These are phyloP conservation scores for Philaenus spumarius DNA, from an alignment of 1,140 invertebrate species.

Conservation along the genomic window DNA sequence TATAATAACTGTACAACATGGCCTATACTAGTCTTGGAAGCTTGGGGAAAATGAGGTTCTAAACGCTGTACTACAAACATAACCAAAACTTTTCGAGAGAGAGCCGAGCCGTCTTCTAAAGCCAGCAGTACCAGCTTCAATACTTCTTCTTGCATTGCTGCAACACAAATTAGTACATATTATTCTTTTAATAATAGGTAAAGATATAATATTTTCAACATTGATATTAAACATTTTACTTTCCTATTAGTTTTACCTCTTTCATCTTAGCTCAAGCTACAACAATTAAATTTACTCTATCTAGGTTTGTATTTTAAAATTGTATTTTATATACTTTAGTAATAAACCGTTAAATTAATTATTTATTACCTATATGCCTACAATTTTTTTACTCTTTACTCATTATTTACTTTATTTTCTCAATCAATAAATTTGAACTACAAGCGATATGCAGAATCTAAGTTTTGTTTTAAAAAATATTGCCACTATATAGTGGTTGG, in stretches of 20 bases:
- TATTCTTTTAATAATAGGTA: neutral
- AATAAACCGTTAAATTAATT: no score
- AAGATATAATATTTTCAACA: neutral
- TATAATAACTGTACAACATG: slow-evolving; percentile 98
- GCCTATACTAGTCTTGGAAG: slow-evolving; percentile 97
- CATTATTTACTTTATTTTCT: no score
- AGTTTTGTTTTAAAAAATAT: no score
- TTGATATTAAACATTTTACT: neutral
- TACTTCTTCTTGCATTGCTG: slow-evolving; percentile 98
- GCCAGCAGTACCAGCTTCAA: slow-evolving; percentile 89
- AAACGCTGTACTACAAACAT: slow-evolving; percentile 98
- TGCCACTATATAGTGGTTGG: no score
- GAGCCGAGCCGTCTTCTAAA: slow-evolving; percentile 91
- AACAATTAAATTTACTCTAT: no score
- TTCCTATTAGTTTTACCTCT: neutral
- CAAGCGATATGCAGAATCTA: no score
- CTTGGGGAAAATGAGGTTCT: slow-evolving; percentile 92
- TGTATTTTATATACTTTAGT: no score
- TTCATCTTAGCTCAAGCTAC: no score
- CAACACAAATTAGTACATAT: slow-evolving; percentile 22
- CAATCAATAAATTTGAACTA: no score
- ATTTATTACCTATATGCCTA: no score
- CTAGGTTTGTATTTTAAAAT: no score
- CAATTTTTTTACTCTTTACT: no score
- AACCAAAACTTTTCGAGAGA: slow-evolving; percentile 95